These are phyloP conservation scores for Sebastes steindachneri DNA, from an alignment of 2,797 vertebrate species.

Conservation along the genomic window DNA sequence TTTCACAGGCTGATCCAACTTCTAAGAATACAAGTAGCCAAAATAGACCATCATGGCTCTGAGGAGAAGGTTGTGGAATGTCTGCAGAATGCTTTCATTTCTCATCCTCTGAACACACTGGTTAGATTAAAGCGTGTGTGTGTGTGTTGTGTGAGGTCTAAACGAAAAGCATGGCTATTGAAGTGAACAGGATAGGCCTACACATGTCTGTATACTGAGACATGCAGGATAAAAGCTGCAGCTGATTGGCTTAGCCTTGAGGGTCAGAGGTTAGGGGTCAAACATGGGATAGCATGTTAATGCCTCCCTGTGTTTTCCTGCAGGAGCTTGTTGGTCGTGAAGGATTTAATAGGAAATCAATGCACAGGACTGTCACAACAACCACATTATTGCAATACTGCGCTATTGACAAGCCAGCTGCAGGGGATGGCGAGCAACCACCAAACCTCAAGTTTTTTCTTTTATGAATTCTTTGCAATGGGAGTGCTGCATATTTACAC, in stretches of 20 bases:
- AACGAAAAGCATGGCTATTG: not conserved
- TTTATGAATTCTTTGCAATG: no score
- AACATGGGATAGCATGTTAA: not conserved
- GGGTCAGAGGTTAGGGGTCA: conserved; percentile 19
- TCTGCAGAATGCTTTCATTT: conserved; percentile 60
- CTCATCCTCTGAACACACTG: conserved; percentile 35
- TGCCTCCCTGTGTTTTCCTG: conserved; percentile 5
- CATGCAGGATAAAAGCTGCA: conserved; percentile 10
- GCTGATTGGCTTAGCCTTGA: conserved; percentile 29
- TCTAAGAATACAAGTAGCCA: conserved; percentile 68
- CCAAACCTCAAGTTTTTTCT: no score
- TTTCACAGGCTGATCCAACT: conserved; percentile 57
- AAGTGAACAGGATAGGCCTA: not conserved
- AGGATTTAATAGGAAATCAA: conserved; percentile 2
- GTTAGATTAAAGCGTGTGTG: conserved; percentile 21
- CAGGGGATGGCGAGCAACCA: no score
- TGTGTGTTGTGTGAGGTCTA: not conserved
- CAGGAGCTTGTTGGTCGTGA: not conserved
- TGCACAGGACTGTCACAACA: not conserved
- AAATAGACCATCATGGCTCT: conserved; percentile 65
- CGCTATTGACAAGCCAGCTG: no score
- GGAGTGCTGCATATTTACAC: no score
- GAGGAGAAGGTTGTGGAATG: conserved; percentile 62
- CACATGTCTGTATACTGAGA: not conserved
- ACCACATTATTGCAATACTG: no score